Conservation (phyloP, 2,113 vertebrate species). For the Apus apus region DNA sequence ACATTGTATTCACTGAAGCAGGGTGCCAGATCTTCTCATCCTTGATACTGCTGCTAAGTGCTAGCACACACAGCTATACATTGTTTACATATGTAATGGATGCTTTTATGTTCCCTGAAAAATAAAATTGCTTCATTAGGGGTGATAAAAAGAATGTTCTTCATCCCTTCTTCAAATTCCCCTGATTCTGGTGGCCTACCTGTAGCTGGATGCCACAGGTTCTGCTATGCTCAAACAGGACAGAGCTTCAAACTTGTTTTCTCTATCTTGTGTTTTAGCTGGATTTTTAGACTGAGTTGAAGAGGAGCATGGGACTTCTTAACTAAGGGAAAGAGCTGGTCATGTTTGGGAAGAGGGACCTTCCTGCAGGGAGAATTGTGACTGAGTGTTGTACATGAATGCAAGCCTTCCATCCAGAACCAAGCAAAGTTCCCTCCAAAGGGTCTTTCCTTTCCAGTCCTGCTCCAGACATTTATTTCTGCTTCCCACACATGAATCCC, state of each 20-base stretch:
- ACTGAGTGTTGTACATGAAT: not conserved
- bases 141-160: not conserved
- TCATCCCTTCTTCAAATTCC: not conserved
- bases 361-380: not conserved
- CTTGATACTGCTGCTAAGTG: not conserved
- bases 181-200: not conserved
- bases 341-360: not conserved
- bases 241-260: not conserved
- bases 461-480: not conserved
- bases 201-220: not conserved
- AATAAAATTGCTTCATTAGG: not conserved
- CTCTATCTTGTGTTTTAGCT: not conserved
- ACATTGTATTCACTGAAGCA: not conserved
- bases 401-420: not conserved
- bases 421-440: not conserved
- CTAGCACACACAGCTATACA: not conserved
- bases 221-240: not conserved
- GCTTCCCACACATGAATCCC: not conserved
- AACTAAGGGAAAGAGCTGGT: not conserved
- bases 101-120: not conserved
- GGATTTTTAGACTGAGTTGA: not conserved
- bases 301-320: not conserved
- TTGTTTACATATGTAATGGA: not conserved
- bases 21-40: not conserved
- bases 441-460: not conserved